Evolutionary conservation across 1,140 invertebrate species (phyloP).

Genomic region (Sogatella furcifera): DNA sequence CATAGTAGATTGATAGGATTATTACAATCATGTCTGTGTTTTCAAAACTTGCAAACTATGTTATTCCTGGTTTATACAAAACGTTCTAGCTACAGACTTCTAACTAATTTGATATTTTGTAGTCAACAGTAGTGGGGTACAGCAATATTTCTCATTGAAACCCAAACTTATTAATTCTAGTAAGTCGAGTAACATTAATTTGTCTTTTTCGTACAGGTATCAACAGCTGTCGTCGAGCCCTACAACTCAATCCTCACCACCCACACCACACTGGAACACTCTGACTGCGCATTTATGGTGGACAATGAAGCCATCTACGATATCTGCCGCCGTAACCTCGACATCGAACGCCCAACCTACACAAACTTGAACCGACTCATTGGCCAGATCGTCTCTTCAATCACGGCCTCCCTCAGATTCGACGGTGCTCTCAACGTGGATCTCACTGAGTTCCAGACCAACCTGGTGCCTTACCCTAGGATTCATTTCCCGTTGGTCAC

Average conservation of each 20-base stretch:
- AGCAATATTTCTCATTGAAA: too few relatives aligned
- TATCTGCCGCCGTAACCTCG: slow-evolving; percentile 78
- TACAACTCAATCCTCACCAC: slow-evolving; percentile 56
- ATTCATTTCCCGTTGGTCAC: slow-evolving; percentile 65
- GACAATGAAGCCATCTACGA: slow-evolving; percentile 88
- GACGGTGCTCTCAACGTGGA: slow-evolving; percentile 84
- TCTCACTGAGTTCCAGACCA: slow-evolving; percentile 83
- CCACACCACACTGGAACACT: slow-evolving; percentile 50
- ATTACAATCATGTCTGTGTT: too few relatives aligned
- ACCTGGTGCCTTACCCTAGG: slow-evolving; percentile 75
- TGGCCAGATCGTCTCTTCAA: slow-evolving; percentile 72
- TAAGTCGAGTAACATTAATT: too few relatives aligned
- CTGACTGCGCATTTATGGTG: slow-evolving; percentile 62
- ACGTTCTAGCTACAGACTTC: too few relatives aligned
- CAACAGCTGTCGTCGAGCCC: slow-evolving; percentile 60
- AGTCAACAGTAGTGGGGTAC: too few relatives aligned
- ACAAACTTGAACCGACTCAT: slow-evolving; percentile 69
- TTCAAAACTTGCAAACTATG: too few relatives aligned
- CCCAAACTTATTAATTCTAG: too few relatives aligned
- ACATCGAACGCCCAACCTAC: slow-evolving; percentile 81
- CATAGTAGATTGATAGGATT: too few relatives aligned
- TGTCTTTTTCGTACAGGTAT: slow-evolving; percentile 28
- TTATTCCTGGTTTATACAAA: too few relatives aligned
- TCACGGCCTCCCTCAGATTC: slow-evolving; percentile 76
- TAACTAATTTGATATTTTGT: too few relatives aligned